Conservation (phyloP, 2,888 invertebrate species). For the Perdita meconis region DNA sequence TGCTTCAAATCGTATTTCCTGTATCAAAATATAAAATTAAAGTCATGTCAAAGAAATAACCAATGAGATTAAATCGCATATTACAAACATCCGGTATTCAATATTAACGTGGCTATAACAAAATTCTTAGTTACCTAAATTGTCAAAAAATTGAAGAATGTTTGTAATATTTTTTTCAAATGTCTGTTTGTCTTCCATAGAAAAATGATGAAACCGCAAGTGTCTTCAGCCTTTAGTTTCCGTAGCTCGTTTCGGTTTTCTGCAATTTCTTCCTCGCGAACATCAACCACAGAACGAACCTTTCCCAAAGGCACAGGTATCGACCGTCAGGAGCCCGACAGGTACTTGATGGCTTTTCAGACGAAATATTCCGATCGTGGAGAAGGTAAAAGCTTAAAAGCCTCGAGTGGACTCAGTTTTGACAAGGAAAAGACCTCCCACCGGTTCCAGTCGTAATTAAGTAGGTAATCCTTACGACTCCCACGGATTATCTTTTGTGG, state of each 20-base stretch:
- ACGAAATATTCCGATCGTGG: conserved; percentile 56
- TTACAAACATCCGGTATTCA: too few species aligned
- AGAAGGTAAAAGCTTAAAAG: conserved; percentile 55
- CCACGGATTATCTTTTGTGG: conserved; percentile 64
- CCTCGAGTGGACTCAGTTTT: conserved; percentile 68
- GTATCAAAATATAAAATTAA: too few species aligned
- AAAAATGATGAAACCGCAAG: background rate
- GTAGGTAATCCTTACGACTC: conserved; percentile 53
- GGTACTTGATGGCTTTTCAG: conserved; percentile 59
- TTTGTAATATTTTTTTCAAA: background rate
- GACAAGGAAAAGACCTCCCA: conserved; percentile 71
- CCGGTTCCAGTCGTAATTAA: conserved; percentile 75
- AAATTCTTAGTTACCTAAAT: too few species aligned
- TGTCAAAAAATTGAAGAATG: background rate
- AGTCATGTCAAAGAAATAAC: background rate
- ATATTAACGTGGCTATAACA: too few species aligned
- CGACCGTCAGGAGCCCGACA: conserved; percentile 46
- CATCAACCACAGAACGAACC: conserved; percentile 6
- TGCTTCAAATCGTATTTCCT: too few species aligned
- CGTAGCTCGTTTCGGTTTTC: background rate
- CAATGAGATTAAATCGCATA: background rate
- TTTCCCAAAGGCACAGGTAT: conserved; percentile 36
- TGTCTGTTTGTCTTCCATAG: background rate
- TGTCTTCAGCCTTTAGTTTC: background rate
- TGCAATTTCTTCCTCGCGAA: conserved; percentile 12